These are phyloP conservation scores for Ectemnius lituratus DNA, from an alignment of 2,888 invertebrate genomes.

Conservation along the genomic window DNA sequence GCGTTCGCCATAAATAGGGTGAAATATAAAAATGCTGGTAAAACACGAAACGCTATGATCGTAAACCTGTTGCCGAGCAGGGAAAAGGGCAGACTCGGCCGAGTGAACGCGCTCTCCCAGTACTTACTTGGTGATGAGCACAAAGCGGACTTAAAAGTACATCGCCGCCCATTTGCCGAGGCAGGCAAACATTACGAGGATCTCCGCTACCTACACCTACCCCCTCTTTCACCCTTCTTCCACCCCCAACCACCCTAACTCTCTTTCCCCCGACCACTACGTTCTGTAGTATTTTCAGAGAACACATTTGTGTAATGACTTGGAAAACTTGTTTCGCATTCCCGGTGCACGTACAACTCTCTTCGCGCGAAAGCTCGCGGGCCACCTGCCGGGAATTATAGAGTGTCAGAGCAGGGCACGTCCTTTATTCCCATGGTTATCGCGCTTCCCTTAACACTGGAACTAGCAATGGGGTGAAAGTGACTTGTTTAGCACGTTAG, in stretches of 20 bases:
- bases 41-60: constrained; percentile 16
- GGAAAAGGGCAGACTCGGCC: constrained; percentile 16
- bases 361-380: too few relatives aligned
- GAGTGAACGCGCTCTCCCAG: constrained; percentile 13
- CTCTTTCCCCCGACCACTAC: background rate
- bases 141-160: constrained; percentile 33
- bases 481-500: too few relatives aligned
- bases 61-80: constrained; percentile 46
- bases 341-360: constrained; percentile 3
- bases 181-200: constrained; percentile 32
- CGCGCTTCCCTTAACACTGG: too few relatives aligned
- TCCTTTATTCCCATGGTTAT: too few relatives aligned
- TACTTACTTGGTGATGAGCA: constrained; percentile 40
- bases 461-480: too few relatives aligned
- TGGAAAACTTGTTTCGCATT: constrained; percentile 40
- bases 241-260: too few relatives aligned
- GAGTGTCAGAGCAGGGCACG: background rate
- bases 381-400: background rate
- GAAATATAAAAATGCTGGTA: constrained; percentile 28
- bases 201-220: constrained; percentile 9
- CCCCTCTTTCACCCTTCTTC: too few relatives aligned
- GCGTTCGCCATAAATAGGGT: background rate
- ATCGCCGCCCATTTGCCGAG: constrained; percentile 30
- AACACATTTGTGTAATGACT: constrained; percentile 29
- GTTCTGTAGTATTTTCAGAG: constrained; percentile 26